Base-by-base conservation (phyloP, 1,140 invertebrate genomes). In the Scaptomyza montana region DNA sequence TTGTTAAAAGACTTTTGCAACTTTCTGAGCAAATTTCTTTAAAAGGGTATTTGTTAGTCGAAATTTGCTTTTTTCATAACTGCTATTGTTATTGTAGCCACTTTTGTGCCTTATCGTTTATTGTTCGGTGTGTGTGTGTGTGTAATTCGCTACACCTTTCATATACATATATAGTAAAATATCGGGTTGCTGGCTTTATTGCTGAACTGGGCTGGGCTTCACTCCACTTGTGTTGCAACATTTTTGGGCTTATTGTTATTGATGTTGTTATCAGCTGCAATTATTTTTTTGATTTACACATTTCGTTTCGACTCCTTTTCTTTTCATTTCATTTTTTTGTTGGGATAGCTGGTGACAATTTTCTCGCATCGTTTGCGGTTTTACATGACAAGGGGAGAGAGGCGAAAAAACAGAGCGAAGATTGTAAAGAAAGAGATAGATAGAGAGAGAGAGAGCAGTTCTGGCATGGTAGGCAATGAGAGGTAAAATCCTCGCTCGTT, bases 221-320 rank as follows among this genome's bases (percentile, higher is more conserved):
- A 10, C 16, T 9, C 43, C 16, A 25, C 33, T 53, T 13, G 33
- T 43, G 47, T 12, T 63, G 41, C 43, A 36, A n/a, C 61, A 25
- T 59, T 66, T 51, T 30, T 59, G 70, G 70, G 71, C 75, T 87
- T 89, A 89, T 89, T 89, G 84, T 87, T 87, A 87, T 87, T 87
- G 84, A 87, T 87, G 84, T 80, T 87, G 79, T 89, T 87, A 87
- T 87, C 84, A 87, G 79, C 65, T 70, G 84, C 84, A 87, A 87
- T 87, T 87, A 87, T 84, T 82, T 82, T 89, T 82, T 70, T 79
- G 84, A 82, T 87, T 87, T 87, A 87, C 76, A 78, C 84, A 82
- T 77, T 87, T 77, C 59, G 28, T 53, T 43, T 62, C 21, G n/a
- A 51, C 12, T 10, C 16, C 16, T 41, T 50, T 51, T 19, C n/a